phyloP scores from a whole-genome alignment of 2,888 invertebrate species.

The Thymelicus lineola region DNA sequence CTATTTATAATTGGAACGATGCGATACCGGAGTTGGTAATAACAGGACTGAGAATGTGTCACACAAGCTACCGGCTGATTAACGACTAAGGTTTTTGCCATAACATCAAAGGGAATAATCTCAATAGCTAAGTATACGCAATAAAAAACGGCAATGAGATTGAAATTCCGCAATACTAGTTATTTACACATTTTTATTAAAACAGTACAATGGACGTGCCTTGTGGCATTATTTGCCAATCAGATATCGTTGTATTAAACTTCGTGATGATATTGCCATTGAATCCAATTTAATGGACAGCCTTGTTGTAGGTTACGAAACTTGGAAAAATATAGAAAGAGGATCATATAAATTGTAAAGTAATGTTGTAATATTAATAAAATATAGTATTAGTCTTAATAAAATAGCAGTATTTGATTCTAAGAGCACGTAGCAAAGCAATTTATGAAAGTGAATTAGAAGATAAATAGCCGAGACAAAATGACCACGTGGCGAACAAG shows the following conservation, averaged over 20 bases:
- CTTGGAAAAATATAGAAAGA: constrained; percentile 2
- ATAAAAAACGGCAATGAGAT: constrained; percentile 11
- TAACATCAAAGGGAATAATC: neutral
- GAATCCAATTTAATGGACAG: constrained; percentile 1
- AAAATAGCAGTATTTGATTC: too few relatives aligned
- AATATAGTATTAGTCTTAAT: neutral
- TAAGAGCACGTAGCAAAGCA: constrained; percentile 24
- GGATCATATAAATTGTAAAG: neutral
- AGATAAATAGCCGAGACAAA: constrained; percentile 33
- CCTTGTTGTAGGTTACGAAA: constrained; percentile 3
- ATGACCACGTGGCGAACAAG: constrained; percentile 27
- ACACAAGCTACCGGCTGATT: constrained; percentile 42
- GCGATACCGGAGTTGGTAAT: constrained; percentile 58
- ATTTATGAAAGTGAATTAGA: constrained; percentile 42
- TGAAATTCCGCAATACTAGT: neutral
- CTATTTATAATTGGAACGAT: constrained; percentile 74
- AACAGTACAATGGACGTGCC: too few relatives aligned
- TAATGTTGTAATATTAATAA: neutral
- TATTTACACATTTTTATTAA: too few relatives aligned
- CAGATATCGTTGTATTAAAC: neutral
- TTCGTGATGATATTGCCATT: constrained; percentile 11
- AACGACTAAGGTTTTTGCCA: constrained; percentile 22
- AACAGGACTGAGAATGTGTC: constrained; percentile 60
- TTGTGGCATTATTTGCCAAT: neutral
- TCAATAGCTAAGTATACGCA: constrained; percentile 1